Percentiles rank a stretch among this genome's conserved stretches.
Conservation (phyloP, 2,113 vertebrate species). For the Cololabis saira region DNA sequence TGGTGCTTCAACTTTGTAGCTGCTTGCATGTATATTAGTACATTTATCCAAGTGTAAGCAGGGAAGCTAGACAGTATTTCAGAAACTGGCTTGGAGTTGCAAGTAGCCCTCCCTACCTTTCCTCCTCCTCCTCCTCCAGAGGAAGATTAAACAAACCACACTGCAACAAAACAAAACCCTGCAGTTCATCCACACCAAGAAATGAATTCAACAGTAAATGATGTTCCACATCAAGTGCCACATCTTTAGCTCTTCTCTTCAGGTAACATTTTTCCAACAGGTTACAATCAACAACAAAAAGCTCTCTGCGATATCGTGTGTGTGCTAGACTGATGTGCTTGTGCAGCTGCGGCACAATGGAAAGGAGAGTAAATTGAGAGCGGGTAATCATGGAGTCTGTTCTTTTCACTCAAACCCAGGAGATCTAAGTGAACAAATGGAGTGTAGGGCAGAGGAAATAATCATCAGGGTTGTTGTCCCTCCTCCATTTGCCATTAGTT, state of each 20-base stretch:
- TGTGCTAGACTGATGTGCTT: constrained; percentile 49
- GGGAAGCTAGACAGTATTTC: constrained; percentile 40
- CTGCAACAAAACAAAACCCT: not conserved
- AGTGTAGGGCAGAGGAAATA: constrained; percentile 48
- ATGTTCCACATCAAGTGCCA: not conserved
- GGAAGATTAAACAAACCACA: constrained; percentile 2
- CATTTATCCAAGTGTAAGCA: constrained; percentile 31
- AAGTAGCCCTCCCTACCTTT: constrained; percentile 34
- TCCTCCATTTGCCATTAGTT: constrained; percentile 52
- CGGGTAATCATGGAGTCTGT: constrained; percentile 63
- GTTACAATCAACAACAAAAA: constrained; percentile 35
- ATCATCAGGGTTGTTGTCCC: constrained; percentile 51
- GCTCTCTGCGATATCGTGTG: constrained; percentile 23
- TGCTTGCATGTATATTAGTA: constrained; percentile 26
- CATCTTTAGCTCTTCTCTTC: constrained; percentile 32
- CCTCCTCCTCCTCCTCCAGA: constrained; percentile 17
- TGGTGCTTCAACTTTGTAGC: constrained; percentile 14
- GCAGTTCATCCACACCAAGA: not conserved
- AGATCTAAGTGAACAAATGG: constrained; percentile 59
- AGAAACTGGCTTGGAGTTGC: constrained; percentile 40
- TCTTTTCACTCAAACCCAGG: constrained; percentile 35
- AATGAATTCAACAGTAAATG: constrained; percentile 14
- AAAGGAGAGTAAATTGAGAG: constrained; percentile 53
- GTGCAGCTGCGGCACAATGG: constrained; percentile 43
- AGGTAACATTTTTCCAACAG: constrained; percentile 40